phyloP scores from a whole-genome alignment of 1,140 invertebrate genomes.

The Panagrolaimus sp. region DNA sequence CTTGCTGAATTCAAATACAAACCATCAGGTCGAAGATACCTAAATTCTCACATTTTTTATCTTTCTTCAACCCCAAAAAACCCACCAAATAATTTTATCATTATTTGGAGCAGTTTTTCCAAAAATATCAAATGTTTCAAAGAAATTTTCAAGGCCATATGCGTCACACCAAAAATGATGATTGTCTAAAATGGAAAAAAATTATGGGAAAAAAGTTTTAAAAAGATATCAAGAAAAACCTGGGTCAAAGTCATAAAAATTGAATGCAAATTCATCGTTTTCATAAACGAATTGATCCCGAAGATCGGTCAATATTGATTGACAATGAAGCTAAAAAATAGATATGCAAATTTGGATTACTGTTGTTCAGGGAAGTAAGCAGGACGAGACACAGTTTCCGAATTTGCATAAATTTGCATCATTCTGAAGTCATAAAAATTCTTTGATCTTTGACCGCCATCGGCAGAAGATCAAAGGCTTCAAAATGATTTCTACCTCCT shows the following conservation, averaged over 20 bases:
- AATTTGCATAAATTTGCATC: no score
- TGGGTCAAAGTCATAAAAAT: constrained; percentile 36
- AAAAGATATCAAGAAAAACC: constrained; percentile 18
- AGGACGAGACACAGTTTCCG: no score
- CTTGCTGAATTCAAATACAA: not conserved
- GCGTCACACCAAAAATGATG: constrained; percentile 39
- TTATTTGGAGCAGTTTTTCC: constrained; percentile 30
- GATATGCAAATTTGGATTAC: not conserved
- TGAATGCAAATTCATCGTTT: constrained; percentile 28
- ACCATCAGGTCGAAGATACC: constrained; percentile 6
- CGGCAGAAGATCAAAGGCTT: no score
- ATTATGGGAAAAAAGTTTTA: not conserved
- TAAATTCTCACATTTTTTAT: not conserved
- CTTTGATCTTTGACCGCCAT: no score
- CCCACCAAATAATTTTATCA: constrained; percentile 31
- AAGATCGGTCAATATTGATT: constrained; percentile 29
- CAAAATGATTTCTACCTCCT: no score
- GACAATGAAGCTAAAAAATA: constrained; percentile 28
- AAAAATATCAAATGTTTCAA: constrained; percentile 34
- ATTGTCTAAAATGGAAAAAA: constrained; percentile 24
- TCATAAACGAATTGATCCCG: constrained; percentile 26
- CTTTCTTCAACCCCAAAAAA: not conserved
- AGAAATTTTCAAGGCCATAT: constrained; percentile 33
- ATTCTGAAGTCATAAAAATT: no score
- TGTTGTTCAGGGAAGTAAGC: no score